These are phyloP conservation scores for Rhea pennata DNA, from an alignment of 2,113 vertebrate species.

Conservation along the genomic window DNA sequence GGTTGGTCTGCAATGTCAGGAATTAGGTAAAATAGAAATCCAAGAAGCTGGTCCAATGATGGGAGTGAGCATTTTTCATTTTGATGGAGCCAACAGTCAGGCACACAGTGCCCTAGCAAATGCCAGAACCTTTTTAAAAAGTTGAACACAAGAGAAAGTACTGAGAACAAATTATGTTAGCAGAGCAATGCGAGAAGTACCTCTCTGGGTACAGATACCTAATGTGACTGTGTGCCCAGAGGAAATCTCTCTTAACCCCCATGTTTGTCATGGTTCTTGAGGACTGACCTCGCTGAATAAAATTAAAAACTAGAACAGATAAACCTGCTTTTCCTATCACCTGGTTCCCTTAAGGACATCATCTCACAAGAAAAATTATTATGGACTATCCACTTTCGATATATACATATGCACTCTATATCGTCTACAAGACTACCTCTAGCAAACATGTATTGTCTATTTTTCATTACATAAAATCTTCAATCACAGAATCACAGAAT, in stretches of 20 bases:
- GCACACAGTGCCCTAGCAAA: neutral
- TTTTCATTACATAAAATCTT: neutral
- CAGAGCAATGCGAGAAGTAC: neutral
- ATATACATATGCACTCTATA: neutral
- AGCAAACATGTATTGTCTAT: neutral
- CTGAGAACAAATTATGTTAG: neutral
- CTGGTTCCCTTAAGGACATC: neutral
- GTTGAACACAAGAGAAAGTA: neutral
- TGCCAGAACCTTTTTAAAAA: neutral
- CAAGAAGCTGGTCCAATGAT: neutral
- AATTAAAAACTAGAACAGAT: slow-evolving; percentile 20
- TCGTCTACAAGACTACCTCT: neutral
- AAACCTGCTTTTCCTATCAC: neutral
- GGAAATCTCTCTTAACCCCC: slow-evolving; percentile 29
- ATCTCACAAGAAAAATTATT: neutral
- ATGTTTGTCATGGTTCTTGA: neutral
- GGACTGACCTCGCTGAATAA: slow-evolving; percentile 14
- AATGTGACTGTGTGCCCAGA: neutral
- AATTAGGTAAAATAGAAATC: neutral
- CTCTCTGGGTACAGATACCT: neutral
- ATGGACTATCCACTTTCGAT: neutral
- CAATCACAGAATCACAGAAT: neutral
- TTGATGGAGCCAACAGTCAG: neutral
- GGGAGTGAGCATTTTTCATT: neutral
- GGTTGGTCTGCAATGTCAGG: neutral